Percentiles rank a stretch among this genome's conserved stretches.
These are phyloP conservation scores for Nowickia ferox DNA, from an alignment of 2,888 invertebrate genomes.

Conservation along the genomic window DNA sequence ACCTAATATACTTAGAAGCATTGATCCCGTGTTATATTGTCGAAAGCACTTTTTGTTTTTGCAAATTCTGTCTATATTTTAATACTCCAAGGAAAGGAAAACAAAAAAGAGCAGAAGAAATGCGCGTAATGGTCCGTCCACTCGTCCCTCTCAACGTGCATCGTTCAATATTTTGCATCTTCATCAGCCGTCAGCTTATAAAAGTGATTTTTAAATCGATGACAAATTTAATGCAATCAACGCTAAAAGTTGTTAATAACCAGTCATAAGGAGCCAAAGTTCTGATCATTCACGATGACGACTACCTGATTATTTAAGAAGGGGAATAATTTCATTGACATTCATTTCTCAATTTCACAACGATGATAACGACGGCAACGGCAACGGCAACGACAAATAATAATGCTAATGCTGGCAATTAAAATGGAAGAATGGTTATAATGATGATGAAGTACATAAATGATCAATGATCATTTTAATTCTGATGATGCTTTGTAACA, in stretches of 20 bases:
- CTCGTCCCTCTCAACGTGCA: slow-evolving; percentile 28
- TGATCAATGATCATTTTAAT: slow-evolving; percentile 53
- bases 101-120: slow-evolving; percentile 3
- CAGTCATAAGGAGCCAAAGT: slow-evolving; percentile 72
- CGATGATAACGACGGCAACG: slow-evolving; percentile 7
- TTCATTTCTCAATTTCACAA: slow-evolving; percentile 52
- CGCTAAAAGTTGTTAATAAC: slow-evolving; percentile 72
- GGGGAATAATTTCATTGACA: slow-evolving; percentile 60
- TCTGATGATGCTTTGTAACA: slow-evolving; percentile 20
- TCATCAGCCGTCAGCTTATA: slow-evolving; percentile 72
- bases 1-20: slow-evolving; percentile 69
- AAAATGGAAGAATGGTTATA: slow-evolving; percentile 4
- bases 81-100: background rate
- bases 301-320: slow-evolving; percentile 68
- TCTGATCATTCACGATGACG: slow-evolving; percentile 71
- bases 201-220: slow-evolving; percentile 72
- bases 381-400: background rate
- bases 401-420: slow-evolving; percentile 12
- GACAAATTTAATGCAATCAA: slow-evolving; percentile 74
- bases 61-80: background rate
- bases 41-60: slow-evolving; percentile 8
- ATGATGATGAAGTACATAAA: slow-evolving; percentile 26
- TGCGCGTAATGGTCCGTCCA: background rate
- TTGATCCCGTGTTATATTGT: slow-evolving; percentile 48
- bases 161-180: slow-evolving; percentile 68